A percentile compares a stretch with the other conserved stretches of the same genome.
phyloP scores from a whole-genome alignment of 1,140 invertebrate genomes.

The Nasonia vitripennis region DNA sequence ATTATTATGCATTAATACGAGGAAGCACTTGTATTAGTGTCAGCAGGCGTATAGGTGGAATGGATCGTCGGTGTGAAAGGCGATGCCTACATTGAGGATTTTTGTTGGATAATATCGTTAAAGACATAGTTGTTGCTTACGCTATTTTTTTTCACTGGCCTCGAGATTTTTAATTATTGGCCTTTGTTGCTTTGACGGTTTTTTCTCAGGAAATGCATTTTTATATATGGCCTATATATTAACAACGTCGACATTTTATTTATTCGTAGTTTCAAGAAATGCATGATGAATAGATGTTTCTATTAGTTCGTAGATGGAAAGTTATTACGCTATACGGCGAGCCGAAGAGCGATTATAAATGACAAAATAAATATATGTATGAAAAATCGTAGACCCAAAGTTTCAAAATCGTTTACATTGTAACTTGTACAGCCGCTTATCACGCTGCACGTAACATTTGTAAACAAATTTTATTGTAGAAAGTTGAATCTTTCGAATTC shows the following conservation, averaged over 20 bases:
- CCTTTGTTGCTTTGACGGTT: no score
- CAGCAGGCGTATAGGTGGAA: not conserved
- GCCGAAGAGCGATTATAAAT: not conserved
- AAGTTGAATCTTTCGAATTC: no score
- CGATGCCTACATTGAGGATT: not conserved
- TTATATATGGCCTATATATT: no score
- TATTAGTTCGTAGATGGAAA: not conserved
- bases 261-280: no score
- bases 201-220: no score
- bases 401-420: no score
- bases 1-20: slow-evolving; percentile 6
- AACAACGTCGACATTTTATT: no score
- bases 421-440: no score
- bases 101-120: not conserved
- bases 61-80: not conserved
- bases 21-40: not conserved
- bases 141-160: not conserved
- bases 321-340: not conserved
- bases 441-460: no score
- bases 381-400: not conserved
- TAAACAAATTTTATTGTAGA: no score
- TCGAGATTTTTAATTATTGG: no score
- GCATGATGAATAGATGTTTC: not conserved
- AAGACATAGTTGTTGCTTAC: not conserved
- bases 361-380: not conserved